Conservation (phyloP, 2,113 vertebrate species). For the Dissostichus mawsoni region DNA sequence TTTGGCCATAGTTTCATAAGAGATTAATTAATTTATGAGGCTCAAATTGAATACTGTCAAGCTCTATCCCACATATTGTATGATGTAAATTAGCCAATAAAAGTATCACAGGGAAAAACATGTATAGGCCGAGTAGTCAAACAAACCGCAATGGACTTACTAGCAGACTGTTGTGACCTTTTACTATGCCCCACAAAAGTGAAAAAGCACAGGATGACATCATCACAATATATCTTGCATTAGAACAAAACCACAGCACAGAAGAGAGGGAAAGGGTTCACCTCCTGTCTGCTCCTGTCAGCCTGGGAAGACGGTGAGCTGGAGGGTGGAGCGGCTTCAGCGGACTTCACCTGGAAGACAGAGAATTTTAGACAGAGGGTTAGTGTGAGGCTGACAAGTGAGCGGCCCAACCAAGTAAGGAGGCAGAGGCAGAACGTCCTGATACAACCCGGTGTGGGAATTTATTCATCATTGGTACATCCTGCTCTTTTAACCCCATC, state of each 20-base stretch:
- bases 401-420: too few relatives aligned
- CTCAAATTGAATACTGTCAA: background rate
- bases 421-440: too few relatives aligned
- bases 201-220: constrained; percentile 2
- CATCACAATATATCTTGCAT: background rate
- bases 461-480: too few relatives aligned
- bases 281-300: constrained; percentile 94
- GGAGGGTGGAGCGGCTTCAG: constrained; percentile 89
- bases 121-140: background rate
- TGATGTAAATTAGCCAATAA: too few relatives aligned
- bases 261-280: constrained; percentile 65
- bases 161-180: background rate
- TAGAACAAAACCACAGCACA: constrained; percentile 5
- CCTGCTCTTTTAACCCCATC: too few relatives aligned
- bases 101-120: too few relatives aligned
- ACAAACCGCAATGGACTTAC: background rate
- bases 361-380: constrained; percentile 20
- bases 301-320: constrained; percentile 90
- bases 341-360: constrained; percentile 86
- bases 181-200: background rate
- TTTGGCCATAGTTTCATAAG: too few relatives aligned
- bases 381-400: background rate
- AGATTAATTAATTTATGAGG: too few relatives aligned
- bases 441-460: too few relatives aligned
- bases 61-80: too few relatives aligned